These are phyloP conservation scores for Aphidius gifuensis DNA, from an alignment of 1,140 invertebrate genomes.

Conservation along the genomic window DNA sequence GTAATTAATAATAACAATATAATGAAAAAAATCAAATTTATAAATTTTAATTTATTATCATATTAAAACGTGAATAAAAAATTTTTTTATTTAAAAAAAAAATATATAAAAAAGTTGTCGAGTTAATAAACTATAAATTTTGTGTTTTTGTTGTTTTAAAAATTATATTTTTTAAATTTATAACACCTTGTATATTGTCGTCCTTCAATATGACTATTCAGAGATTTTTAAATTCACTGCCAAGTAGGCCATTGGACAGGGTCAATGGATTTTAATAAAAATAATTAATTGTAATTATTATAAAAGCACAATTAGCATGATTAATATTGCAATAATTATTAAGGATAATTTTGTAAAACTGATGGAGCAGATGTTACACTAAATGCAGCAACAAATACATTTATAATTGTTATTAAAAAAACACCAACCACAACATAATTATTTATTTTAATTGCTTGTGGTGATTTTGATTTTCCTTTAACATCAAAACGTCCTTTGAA, in stretches of 20 bases:
- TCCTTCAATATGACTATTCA: slow-evolving; percentile 24
- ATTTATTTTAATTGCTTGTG: slow-evolving; percentile 56
- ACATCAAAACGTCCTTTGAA: slow-evolving; percentile 62
- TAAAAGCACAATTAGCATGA: too few relatives aligned
- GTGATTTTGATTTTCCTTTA: slow-evolving; percentile 51
- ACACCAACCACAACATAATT: slow-evolving; percentile 63
- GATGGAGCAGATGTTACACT: slow-evolving; percentile 49
- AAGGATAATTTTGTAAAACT: not conserved
- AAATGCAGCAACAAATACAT: slow-evolving; percentile 66
- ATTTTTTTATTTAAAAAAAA: too few relatives aligned
- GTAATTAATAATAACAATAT: too few relatives aligned
- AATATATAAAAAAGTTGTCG: too few relatives aligned
- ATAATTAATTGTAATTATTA: not conserved
- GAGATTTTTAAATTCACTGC: slow-evolving; percentile 14
- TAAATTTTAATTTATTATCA: too few relatives aligned
- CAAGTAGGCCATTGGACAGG: slow-evolving; percentile 10
- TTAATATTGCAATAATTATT: too few relatives aligned
- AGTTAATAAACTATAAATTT: too few relatives aligned
- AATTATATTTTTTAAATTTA: too few relatives aligned
- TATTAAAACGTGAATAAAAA: too few relatives aligned
- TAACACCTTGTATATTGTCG: not conserved
- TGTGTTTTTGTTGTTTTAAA: too few relatives aligned
- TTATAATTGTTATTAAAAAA: slow-evolving; percentile 66
- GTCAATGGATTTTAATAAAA: not conserved
- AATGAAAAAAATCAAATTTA: too few relatives aligned